Conservation (phyloP, 1,140 invertebrate species). For the Bacillus rossius region DNA sequence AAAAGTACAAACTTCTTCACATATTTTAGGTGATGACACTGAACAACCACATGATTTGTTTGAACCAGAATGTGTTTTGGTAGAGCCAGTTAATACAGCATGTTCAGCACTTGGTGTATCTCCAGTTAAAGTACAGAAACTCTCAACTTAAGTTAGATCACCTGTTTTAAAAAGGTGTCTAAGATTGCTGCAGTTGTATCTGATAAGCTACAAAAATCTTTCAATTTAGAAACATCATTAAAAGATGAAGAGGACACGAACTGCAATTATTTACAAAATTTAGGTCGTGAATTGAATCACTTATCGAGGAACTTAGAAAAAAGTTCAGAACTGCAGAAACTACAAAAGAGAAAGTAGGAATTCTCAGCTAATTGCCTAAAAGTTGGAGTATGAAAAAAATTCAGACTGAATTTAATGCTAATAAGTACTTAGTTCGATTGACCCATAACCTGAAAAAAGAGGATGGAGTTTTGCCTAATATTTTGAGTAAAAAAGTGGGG, state of each 20-base stretch:
- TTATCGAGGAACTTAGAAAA: not conserved
- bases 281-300: not conserved
- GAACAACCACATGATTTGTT: not conserved
- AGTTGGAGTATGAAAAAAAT: conserved; percentile 17
- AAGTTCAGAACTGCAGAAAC: not conserved
- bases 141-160: not conserved
- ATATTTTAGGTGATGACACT: not conserved
- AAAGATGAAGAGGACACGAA: not conserved
- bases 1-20: not conserved
- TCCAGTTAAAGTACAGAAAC: not conserved
- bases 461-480: conserved; percentile 16
- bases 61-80: not conserved
- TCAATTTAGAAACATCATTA: not conserved
- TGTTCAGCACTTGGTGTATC: conserved; percentile 2
- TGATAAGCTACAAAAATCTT: not conserved
- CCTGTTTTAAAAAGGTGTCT: not conserved
- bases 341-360: conserved; percentile 11
- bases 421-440: no score
- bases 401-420: conserved; percentile 17
- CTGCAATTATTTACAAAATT: not conserved
- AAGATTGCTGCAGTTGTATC: not conserved
- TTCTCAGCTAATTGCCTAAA: conserved; percentile 18
- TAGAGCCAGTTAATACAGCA: not conserved
- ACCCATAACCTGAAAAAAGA: conserved; percentile 17
- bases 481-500: conserved; percentile 11